Evolutionary conservation across 2,888 invertebrate species (phyloP), one percentile per base, ranked within the genome.

Genomic region (Oasisia sp.): DNA sequence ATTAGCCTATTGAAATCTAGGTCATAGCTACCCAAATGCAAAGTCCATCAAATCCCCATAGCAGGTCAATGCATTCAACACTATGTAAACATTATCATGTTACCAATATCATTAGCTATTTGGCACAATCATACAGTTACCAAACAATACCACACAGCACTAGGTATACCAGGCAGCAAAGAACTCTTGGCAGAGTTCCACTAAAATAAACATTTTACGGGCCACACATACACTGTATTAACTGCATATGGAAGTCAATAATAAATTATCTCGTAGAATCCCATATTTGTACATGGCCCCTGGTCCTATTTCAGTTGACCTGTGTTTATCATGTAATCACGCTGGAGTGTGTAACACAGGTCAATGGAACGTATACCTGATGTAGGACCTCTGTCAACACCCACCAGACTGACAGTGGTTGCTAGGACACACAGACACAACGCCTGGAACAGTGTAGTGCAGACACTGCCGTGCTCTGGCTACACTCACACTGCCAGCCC

Each of bases 231-330:
- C 38, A 27, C 74, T n/a, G 19, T 27, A 74, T 74, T 74, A 74
- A 74, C 27, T 74, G 74, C 74, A 74, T 74, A 74, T 74, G 74
- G 74, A 74, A 74, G 74, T 74, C 74, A 74, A 74, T 74, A 74
- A 74, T 19, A 74, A 74, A 74, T 27, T 74, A 74, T n/a, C 38
- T 38, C 74, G 27, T 74, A 74, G 19, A 74, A 74, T 74, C 74
- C 27, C 74, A n/a, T 74, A 74, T 74, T 50, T 50, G 50, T 50
- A 50, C 50, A 74, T 74, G 74, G 74, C 4, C 74, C n/a, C 0
- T 74, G 74, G 74, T 74, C 27, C 27, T 74, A 7, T 74, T 74
- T 27, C 19, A 74, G 14, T 74, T 19, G n/a, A 74, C 7, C 7
- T 19, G n/a, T 74, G 74, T 74, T 74, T 74, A 74, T 74, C 74